Conservation (phyloP, 2,113 vertebrate species). For the Setophaga kirtlandii region DNA sequence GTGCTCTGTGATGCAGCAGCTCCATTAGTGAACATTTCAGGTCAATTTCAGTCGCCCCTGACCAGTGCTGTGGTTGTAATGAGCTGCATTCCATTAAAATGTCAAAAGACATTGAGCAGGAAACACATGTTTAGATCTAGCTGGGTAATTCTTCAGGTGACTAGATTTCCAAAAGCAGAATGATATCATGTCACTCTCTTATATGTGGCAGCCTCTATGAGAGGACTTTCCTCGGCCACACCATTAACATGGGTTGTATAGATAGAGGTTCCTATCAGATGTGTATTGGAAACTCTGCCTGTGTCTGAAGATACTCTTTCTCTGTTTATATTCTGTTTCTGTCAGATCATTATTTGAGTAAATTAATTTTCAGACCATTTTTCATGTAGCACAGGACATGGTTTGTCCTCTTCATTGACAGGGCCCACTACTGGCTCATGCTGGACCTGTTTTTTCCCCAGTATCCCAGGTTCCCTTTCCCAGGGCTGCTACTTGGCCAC, state of each 20-base stretch:
- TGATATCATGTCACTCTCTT: neutral
- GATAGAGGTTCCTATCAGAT: neutral
- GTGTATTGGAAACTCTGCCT: neutral
- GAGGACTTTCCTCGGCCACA: neutral
- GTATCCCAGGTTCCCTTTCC: neutral
- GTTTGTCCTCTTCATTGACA: neutral
- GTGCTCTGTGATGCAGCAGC: neutral
- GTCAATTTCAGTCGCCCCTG: neutral
- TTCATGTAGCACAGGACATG: fast-evolving
- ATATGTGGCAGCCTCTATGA: neutral
- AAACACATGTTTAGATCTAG: neutral
- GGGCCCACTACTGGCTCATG: neutral
- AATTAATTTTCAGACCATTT: neutral
- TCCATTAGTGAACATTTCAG: neutral
- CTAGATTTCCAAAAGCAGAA: neutral
- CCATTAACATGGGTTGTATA: neutral
- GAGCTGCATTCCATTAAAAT: neutral
- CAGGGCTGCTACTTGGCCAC: neutral
- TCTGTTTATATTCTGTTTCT: neutral
- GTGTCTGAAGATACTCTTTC: neutral
- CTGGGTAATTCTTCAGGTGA: neutral
- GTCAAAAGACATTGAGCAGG: neutral
- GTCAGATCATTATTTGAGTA: neutral
- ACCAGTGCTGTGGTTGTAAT: neutral
- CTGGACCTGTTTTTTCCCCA: neutral